Percentiles rank a stretch among this genome's conserved stretches.
These are phyloP conservation scores for Strix uralensis DNA, from an alignment of 2,113 vertebrate genomes.

Conservation along the genomic window DNA sequence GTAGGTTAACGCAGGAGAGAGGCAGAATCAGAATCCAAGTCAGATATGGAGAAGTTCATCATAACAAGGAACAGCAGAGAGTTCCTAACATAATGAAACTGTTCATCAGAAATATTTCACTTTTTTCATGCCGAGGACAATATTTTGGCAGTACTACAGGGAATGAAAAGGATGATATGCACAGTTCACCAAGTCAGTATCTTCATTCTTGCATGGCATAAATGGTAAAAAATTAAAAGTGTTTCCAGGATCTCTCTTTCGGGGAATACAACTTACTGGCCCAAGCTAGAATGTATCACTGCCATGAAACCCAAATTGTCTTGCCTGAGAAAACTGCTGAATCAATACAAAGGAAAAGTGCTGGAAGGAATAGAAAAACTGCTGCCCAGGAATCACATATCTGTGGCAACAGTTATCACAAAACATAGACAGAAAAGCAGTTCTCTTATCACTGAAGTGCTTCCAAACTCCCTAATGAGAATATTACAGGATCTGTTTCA, in stretches of 20 bases:
- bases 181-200: neutral
- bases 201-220: neutral
- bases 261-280: conserved; percentile 6
- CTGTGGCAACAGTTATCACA: neutral
- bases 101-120: neutral
- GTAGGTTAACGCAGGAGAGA: neutral
- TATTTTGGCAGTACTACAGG: neutral
- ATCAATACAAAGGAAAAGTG: neutral
- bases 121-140: neutral
- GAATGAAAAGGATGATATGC: neutral
- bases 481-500: neutral
- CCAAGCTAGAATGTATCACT: conserved; percentile 17
- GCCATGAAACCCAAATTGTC: conserved; percentile 14
- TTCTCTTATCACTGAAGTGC: neutral
- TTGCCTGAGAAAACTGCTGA: neutral
- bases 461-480: neutral
- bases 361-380: neutral
- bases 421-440: neutral
- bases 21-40: neutral
- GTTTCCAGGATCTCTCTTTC: neutral
- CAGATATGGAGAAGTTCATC: neutral
- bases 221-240: neutral
- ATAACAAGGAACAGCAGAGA: neutral
- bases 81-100: neutral
- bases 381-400: neutral